phyloP scores from a whole-genome alignment of 2,797 vertebrate species.

The Pelochelys cantorii region DNA sequence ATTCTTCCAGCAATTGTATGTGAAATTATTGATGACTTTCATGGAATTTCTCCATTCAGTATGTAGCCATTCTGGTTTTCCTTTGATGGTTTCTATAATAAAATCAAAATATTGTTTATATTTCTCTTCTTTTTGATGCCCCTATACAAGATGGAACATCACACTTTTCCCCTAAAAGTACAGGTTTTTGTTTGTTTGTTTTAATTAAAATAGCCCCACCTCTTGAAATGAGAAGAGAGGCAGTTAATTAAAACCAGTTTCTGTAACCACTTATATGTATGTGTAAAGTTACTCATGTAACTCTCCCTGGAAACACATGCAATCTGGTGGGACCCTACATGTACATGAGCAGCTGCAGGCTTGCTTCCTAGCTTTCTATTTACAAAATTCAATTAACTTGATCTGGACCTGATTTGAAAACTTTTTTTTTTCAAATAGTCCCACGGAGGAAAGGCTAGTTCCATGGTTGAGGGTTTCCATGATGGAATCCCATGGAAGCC shows the following conservation, averaged over 20 bases:
- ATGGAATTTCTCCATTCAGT: neutral
- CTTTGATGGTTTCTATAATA: neutral
- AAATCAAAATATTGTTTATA: neutral
- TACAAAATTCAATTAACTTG: neutral
- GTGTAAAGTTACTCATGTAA: neutral
- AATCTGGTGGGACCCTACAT: neutral
- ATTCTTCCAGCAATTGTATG: neutral
- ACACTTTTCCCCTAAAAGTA: neutral
- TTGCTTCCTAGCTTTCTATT: neutral
- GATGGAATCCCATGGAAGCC: neutral
- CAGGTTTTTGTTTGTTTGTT: neutral
- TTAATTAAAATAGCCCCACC: neutral
- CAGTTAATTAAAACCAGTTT: neutral
- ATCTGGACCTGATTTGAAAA: neutral
- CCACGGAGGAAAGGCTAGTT: neutral
- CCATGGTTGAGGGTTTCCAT: neutral
- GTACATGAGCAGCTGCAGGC: neutral
- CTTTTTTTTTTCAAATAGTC: neutral
- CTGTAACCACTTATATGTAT: neutral
- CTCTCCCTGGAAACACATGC: no score
- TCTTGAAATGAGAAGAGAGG: neutral
- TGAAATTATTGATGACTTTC: neutral
- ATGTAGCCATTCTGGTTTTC: neutral
- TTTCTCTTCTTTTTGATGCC: neutral
- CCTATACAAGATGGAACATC: neutral